Evolutionary conservation across 1,140 invertebrate species (phyloP), one percentile per base, ranked within the genome.

Genomic region (Drosophila nikananu): DNA sequence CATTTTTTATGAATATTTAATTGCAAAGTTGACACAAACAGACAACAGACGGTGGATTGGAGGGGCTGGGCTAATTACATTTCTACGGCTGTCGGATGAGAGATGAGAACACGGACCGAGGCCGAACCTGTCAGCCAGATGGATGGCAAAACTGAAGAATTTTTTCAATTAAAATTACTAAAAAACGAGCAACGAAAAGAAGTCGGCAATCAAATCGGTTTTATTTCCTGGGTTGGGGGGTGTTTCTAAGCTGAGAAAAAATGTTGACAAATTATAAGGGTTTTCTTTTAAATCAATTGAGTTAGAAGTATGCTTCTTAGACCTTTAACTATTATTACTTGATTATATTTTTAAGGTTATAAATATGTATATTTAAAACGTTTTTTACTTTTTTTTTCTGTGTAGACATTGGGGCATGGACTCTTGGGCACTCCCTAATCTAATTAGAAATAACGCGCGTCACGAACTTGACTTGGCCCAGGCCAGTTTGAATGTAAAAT

Each of bases 101-200:
- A 72, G 67, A 73, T 60, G 68, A 41, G 42, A 37, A 42, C 21
- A 37, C n/a, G 48, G 35, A 39, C 39, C 67, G 21, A 23, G 67
- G 68, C 37, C 51, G 41, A 44, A 44, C 41, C 64, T 54, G 54
- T 44, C 55, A 59, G 62, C 58, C 78, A 86, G 80, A 86, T 87
- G 75, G 77, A 83, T 83, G 80, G 83, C 83, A 86, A 89, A 87
- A 89, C 83, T 89, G 84, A 89, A 89, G 86, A 89, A 89, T 90
- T 89, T 89, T 89, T 89, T 90, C 84, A 89, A 89, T 89, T 89
- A 89, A 89, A 89, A 90, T 90, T 90, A 70, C 81, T 68, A 42
- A 27, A 64, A 68, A 61, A 82, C 64, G 57, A 62, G 41, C 41
- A 60, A 27, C 13, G 19, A 42, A 46, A 77, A 84, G 30, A 84